Evolutionary conservation across 2,888 invertebrate genomes (phyloP).

Genomic region (Peribatodes rhomboidaria): DNA sequence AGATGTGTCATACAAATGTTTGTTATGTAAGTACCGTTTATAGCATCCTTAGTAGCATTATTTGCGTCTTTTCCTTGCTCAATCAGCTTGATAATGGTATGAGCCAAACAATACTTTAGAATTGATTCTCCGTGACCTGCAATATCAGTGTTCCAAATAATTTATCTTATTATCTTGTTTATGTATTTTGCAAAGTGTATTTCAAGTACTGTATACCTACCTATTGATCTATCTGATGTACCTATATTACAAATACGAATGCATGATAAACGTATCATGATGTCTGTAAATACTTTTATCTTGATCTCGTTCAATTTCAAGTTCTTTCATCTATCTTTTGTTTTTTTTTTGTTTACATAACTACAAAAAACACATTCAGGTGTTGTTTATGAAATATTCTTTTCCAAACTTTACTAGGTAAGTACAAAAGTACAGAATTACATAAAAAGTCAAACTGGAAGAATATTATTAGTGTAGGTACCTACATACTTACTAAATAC

Average conservation of each 20-base stretch:
- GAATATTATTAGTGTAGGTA: too few species aligned
- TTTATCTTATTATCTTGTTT: constrained; percentile 11
- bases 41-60: constrained; percentile 87
- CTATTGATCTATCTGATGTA: constrained; percentile 1
- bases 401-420: neutral
- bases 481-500: neutral
- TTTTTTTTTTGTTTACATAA: neutral
- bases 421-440: too few species aligned
- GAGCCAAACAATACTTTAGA: constrained; percentile 91
- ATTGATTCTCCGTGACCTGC: constrained; percentile 94
- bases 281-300: neutral
- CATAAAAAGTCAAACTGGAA: neutral
- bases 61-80: constrained; percentile 85
- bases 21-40: constrained; percentile 69
- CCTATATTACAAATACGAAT: too few species aligned
- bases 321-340: neutral
- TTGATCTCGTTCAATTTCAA: neutral
- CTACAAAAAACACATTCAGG: too few species aligned
- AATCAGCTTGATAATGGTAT: constrained; percentile 89
- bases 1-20: neutral
- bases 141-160: constrained; percentile 23
- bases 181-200: constrained; percentile 8
- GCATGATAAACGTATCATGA: neutral
- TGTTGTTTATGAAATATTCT: neutral
- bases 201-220: too few species aligned